Percentiles rank a stretch among this genome's conserved stretches.
Conservation (phyloP, 1,140 invertebrate genomes). For the Pseudomyrmex gracilis region DNA sequence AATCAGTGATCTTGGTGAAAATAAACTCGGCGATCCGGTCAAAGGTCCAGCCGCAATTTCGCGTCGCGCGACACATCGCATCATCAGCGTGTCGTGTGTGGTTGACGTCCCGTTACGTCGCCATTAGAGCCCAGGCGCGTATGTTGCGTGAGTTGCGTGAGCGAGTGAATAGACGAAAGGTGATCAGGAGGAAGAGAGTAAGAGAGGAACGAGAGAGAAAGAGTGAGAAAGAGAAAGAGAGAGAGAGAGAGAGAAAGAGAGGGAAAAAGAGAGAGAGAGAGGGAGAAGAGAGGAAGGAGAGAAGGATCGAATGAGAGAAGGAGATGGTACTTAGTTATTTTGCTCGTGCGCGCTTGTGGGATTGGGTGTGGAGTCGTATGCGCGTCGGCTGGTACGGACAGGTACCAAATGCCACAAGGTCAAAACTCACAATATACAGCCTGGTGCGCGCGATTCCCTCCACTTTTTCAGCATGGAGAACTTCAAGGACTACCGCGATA, state of each 20-base stretch:
- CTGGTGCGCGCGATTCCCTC: constrained; percentile 31
- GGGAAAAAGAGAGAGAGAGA: background rate
- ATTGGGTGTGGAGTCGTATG: constrained; percentile 71
- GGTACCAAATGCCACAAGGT: constrained; percentile 86
- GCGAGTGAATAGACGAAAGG: constrained; percentile 45
- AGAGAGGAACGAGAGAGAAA: background rate
- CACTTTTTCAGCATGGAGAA: constrained; percentile 33
- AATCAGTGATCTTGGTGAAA: constrained; percentile 4
- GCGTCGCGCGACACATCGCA: constrained; percentile 10
- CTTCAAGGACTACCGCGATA: constrained; percentile 37
- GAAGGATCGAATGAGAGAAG: constrained; percentile 24
- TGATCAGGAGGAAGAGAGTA: constrained; percentile 4
- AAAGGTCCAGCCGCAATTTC: constrained; percentile 27
- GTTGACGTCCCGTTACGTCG: constrained; percentile 48
- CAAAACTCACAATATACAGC: constrained; percentile 73
- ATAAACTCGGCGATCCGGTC: constrained; percentile 1
- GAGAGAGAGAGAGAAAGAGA: background rate
- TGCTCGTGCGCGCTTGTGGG: constrained; percentile 52
- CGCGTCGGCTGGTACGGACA: constrained; percentile 82
- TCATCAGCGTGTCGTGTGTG: background rate
- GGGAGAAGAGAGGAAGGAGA: background rate
- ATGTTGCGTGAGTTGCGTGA: constrained; percentile 21
- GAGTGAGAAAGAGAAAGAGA: background rate
- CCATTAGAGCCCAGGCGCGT: constrained; percentile 9
- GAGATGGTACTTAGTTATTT: constrained; percentile 67